Conservation (phyloP, 2,888 invertebrate species). For the Agrochola lychnidis region DNA sequence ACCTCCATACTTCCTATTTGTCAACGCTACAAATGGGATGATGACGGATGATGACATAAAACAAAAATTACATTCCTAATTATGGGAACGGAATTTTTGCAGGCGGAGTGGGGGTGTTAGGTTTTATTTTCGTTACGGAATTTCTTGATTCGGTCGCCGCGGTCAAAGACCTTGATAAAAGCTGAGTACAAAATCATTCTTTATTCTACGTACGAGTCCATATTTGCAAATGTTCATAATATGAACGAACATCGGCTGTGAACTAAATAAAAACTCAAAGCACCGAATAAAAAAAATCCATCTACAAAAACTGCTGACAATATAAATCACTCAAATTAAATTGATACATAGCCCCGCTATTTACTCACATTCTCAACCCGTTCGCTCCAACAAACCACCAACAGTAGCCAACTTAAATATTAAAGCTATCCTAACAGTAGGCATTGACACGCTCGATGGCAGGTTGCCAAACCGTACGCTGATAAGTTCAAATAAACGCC, state of each 20-base stretch:
- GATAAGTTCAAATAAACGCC: constrained; percentile 63
- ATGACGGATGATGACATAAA: too few relatives aligned
- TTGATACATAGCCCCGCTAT: constrained; percentile 39
- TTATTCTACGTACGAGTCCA: not conserved
- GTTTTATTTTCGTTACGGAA: too few relatives aligned
- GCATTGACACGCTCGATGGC: constrained; percentile 59
- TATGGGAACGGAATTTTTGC: too few relatives aligned
- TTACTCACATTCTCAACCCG: constrained; percentile 32
- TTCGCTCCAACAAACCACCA: constrained; percentile 34
- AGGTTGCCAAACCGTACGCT: constrained; percentile 57
- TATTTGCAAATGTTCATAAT: not conserved
- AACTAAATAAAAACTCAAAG: not conserved
- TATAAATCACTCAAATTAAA: constrained; percentile 34
- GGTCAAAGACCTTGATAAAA: too few relatives aligned
- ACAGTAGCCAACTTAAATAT: constrained; percentile 59
- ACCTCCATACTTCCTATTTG: too few relatives aligned
- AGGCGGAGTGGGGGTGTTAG: too few relatives aligned
- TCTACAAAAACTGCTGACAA: not conserved
- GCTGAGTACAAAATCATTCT: too few relatives aligned
- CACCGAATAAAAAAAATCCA: not conserved
- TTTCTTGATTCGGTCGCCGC: too few relatives aligned
- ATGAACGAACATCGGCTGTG: not conserved
- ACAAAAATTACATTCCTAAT: too few relatives aligned
- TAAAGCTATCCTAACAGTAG: constrained; percentile 53
- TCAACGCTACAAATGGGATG: too few relatives aligned